phyloP scores from a whole-genome alignment of 2,888 invertebrate genomes.

The Diaphora mendica region DNA sequence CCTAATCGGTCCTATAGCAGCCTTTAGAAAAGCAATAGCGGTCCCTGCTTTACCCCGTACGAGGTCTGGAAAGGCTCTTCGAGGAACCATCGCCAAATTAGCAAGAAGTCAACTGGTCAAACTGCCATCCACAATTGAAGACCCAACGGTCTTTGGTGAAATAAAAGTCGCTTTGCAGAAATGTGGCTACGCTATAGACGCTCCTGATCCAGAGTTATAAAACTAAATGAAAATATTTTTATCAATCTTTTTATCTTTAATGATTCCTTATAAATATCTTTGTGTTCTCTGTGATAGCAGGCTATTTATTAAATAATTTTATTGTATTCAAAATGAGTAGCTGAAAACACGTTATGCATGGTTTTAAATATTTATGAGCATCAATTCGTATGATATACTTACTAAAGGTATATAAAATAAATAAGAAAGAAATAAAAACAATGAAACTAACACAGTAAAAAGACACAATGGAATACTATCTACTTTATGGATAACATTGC shows the following conservation, averaged over 20 bases:
- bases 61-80: constrained; percentile 89
- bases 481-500: too few species aligned
- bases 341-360: neutral
- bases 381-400: too few species aligned
- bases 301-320: neutral
- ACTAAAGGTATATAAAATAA: too few species aligned
- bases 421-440: too few species aligned
- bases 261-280: neutral
- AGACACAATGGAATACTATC: too few species aligned
- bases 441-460: too few species aligned
- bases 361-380: neutral
- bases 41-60: constrained; percentile 95
- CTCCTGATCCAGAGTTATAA: constrained; percentile 88
- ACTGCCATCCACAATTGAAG: constrained; percentile 95
- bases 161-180: constrained; percentile 92
- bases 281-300: constrained; percentile 41
- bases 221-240: neutral
- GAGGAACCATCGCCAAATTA: constrained; percentile 94
- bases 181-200: constrained; percentile 90
- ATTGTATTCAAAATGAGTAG: neutral
- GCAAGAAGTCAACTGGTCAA: constrained; percentile 92
- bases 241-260: neutral
- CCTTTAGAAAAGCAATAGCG: constrained; percentile 92
- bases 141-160: constrained; percentile 92
- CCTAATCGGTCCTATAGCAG: constrained; percentile 94